These are phyloP conservation scores for Agonum fuliginosum DNA, from an alignment of 2,888 invertebrate genomes.

Conservation along the genomic window DNA sequence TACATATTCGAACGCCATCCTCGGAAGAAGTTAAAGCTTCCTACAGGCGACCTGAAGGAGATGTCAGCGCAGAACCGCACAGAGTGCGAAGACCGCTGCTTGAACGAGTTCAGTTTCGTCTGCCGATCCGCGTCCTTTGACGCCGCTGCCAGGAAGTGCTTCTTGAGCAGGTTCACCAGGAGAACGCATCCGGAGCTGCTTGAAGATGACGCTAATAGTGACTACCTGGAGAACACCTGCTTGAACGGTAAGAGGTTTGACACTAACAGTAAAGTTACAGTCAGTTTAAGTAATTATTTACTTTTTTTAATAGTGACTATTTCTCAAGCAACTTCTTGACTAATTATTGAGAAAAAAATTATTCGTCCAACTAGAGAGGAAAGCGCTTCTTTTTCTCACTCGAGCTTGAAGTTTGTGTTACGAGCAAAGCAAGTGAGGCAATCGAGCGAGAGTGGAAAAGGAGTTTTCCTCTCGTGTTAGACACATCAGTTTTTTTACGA, in stretches of 20 bases:
- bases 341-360: too few species aligned
- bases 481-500: too few species aligned
- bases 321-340: too few species aligned
- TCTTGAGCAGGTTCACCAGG: constrained; percentile 87
- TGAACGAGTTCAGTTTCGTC: constrained; percentile 91
- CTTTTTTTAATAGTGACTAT: too few species aligned
- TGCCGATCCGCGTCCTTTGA: constrained; percentile 92
- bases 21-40: constrained; percentile 87
- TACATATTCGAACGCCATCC: constrained; percentile 93
- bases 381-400: too few species aligned
- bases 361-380: too few species aligned
- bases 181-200: constrained; percentile 90
- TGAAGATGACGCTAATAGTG: constrained; percentile 90
- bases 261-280: too few species aligned
- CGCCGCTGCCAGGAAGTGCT: constrained; percentile 84
- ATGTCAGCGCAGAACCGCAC: constrained; percentile 89
- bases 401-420: too few species aligned
- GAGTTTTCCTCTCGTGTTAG: too few species aligned
- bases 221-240: constrained; percentile 94
- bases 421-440: too few species aligned
- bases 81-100: constrained; percentile 92
- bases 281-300: too few species aligned
- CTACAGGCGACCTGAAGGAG: constrained; percentile 88
- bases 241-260: constrained; percentile 88
- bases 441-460: too few species aligned